Evolutionary conservation across 1,140 invertebrate genomes (phyloP), one percentile per base, ranked within the genome.

Genomic region (Drosophila auraria): DNA sequence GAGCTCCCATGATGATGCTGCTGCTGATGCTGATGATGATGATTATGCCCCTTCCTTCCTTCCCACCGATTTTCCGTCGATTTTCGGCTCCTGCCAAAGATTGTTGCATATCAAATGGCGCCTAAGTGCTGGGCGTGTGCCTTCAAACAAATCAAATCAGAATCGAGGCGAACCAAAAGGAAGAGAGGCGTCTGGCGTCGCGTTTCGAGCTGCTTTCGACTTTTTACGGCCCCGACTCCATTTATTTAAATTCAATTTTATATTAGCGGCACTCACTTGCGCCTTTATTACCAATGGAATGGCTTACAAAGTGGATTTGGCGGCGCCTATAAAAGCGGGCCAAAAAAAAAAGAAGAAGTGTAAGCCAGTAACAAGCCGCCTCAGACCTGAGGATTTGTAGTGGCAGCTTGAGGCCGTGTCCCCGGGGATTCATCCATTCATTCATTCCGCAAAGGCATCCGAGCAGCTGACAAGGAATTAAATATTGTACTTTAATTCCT

Each of bases 191-290:
- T 25, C 54, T 25, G 36, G 20, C 54, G 14, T 25, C 54, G 54
- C 54, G 54, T 25, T 57, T 57, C 54, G 54, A 40, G 54, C 54
- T 72, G 70, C 66, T 75, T 68, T 79, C 38, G 51, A 69, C 68
- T 74, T 87, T 73, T 87, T 87, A 87, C 72, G 86, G 63, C 83
- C 75, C 80, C 86, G 63, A 72, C 81, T 90, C 70, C 86, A 84
- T 89, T 89, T 89, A 89, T 89, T 89, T 90, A 89, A 89, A 90
- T 89, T 89, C 86, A 89, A 89, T 89, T 90, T 89, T 69, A 82
- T 89, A 89, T 89, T 87, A 89, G 84, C 82, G 68, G 64, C 84
- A 80, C 83, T 83, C 83, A 87, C 84, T 89, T 83, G 56, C 76
- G 81, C 71, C 73, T 84, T 87, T 84, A 89, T 84, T 74, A 73